phyloP scores from a whole-genome alignment of 2,113 vertebrate species.

The Athene noctua region DNA sequence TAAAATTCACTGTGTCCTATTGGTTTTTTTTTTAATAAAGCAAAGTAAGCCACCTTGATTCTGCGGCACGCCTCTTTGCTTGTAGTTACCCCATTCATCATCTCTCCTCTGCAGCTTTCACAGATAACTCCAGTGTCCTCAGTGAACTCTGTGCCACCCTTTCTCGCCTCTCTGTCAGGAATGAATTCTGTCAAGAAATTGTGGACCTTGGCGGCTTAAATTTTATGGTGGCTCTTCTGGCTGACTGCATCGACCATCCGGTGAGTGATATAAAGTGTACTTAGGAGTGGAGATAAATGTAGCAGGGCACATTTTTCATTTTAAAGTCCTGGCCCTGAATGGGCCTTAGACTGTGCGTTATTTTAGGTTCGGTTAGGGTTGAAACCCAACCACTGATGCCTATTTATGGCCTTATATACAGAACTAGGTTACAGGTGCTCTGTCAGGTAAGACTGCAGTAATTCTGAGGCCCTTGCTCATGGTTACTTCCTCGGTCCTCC shows the following conservation, averaged over 20 bases:
- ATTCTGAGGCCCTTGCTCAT: not conserved
- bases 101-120: constrained; percentile 75
- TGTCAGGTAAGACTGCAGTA: not conserved
- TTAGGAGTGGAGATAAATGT: not conserved
- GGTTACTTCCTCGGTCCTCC: not conserved
- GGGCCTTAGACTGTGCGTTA: fast-evolving
- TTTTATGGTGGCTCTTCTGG: constrained; percentile 85
- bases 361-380: not conserved
- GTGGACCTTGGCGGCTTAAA: constrained; percentile 89
- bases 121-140: constrained; percentile 75
- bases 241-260: constrained; percentile 82
- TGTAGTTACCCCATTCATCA: not conserved
- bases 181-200: constrained; percentile 96
- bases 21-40: not conserved
- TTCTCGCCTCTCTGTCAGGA: constrained; percentile 88
- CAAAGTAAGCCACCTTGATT: not conserved
- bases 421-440: not conserved
- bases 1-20: fast-evolving
- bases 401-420: fast-evolving
- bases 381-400: not conserved
- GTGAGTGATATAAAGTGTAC: not conserved
- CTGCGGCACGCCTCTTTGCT: not conserved
- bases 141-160: constrained; percentile 89
- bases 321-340: not conserved
- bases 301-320: not conserved